phyloP scores from a whole-genome alignment of 2,888 invertebrate genomes.

The Sylvicola cinctus region DNA sequence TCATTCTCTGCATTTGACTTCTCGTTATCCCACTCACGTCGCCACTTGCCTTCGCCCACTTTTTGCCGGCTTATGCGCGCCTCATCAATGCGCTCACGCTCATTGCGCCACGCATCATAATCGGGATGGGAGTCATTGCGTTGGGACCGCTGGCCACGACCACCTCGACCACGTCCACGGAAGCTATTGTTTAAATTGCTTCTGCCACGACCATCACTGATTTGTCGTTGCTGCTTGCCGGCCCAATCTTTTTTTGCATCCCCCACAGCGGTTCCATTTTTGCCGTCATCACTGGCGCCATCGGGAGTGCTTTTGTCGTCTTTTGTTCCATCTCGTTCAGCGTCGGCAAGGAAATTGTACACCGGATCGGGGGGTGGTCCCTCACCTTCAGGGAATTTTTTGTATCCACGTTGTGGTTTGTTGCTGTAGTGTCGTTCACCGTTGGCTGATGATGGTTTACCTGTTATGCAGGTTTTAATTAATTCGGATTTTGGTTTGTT shows the following conservation, averaged over 20 bases:
- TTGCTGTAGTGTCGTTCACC: too few species aligned
- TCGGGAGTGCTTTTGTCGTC: conserved; percentile 3
- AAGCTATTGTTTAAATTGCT: conserved; percentile 6
- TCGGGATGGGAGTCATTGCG: conserved; percentile 11
- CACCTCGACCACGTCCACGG: conserved; percentile 5
- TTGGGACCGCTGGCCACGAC: conserved; percentile 2
- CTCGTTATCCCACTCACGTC: conserved; percentile 26
- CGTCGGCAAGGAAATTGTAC: conserved; percentile 25
- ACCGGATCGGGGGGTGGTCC: conserved; percentile 27
- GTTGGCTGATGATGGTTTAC: too few species aligned
- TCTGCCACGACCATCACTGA: background rate
- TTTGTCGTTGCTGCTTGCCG: conserved; percentile 1
- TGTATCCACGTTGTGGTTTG: conserved; percentile 8
- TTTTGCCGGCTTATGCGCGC: conserved; percentile 24
- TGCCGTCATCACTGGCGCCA: conserved; percentile 2
- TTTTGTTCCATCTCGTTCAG: conserved; percentile 17
- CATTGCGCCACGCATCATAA: conserved; percentile 26
- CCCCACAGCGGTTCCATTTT: conserved; percentile 4
- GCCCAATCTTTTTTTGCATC: conserved; percentile 6
- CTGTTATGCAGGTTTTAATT: too few species aligned
- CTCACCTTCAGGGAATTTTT: conserved; percentile 19
- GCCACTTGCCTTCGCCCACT: conserved; percentile 26
- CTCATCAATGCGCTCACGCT: conserved; percentile 24
- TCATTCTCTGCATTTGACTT: conserved; percentile 13
- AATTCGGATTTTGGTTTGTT: too few species aligned